These are phyloP conservation scores for Papilio demoleus DNA, from an alignment of 2,888 invertebrate genomes.

Conservation along the genomic window DNA sequence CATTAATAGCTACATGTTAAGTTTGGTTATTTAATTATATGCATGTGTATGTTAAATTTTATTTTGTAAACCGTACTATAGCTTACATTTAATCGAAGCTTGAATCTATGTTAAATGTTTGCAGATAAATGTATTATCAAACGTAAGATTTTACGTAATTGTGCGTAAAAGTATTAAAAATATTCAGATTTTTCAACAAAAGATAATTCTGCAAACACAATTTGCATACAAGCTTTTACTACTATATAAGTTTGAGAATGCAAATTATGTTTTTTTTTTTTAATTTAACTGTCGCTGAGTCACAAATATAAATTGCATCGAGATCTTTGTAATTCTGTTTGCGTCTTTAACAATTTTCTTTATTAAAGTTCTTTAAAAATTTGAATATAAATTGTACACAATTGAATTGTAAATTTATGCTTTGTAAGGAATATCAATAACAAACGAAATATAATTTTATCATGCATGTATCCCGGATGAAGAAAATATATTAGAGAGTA, in stretches of 20 bases:
- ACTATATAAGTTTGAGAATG: constrained; percentile 29
- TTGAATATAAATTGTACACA: neutral
- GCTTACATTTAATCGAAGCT: too few species aligned
- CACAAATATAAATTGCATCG: constrained; percentile 59
- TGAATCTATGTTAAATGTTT: too few species aligned
- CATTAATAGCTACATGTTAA: neutral
- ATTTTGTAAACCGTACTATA: too few species aligned
- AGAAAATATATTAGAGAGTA: constrained; percentile 6
- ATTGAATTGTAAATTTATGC: neutral
- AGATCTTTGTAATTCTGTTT: constrained; percentile 49
- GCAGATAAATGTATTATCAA: too few species aligned
- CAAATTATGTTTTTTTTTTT: constrained; percentile 25
- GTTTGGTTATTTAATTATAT: constrained; percentile 6
- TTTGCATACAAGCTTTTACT: neutral
- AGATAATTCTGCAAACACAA: neutral
- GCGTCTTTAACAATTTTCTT: neutral
- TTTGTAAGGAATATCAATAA: neutral
- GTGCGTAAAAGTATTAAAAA: neutral
- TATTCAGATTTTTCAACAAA: neutral
- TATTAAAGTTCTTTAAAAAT: neutral
- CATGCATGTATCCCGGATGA: neutral
- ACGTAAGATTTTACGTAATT: too few species aligned
- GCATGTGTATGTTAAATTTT: too few species aligned
- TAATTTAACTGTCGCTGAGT: constrained; percentile 38
- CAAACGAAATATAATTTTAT: neutral